These are phyloP conservation scores for Actinemys pallida DNA, from an alignment of 2,113 vertebrate genomes.

Conservation along the genomic window DNA sequence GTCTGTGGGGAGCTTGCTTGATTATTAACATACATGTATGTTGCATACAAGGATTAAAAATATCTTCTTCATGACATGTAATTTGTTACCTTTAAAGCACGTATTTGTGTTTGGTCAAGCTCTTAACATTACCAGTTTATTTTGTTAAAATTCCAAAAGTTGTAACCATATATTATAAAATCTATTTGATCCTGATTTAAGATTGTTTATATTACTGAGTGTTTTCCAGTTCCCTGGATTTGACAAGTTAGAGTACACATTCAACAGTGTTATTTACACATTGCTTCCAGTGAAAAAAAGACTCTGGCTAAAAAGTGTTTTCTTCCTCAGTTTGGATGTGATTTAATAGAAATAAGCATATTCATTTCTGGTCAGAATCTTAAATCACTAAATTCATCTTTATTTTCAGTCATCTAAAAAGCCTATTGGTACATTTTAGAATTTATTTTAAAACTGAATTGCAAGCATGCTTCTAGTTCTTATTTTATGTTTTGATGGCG, in stretches of 20 bases:
- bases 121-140: not conserved
- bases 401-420: not conserved
- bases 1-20: not conserved
- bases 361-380: not conserved
- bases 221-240: not conserved
- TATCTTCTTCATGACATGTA: not conserved
- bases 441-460: not conserved
- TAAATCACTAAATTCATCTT: not conserved
- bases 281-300: not conserved
- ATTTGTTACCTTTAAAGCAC: not conserved
- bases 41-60: not conserved
- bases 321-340: not conserved
- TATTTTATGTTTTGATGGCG: not conserved
- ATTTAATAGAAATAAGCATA: constrained; percentile 10
- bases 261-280: not conserved
- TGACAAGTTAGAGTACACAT: not conserved
- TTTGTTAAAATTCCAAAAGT: not conserved
- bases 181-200: not conserved
- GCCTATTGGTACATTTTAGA: not conserved
- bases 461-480: not conserved
- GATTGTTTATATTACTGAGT: not conserved
- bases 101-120: accelerated
- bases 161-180: not conserved
- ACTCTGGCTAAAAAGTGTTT: not conserved
- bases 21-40: not conserved